Conservation (phyloP, 2,888 invertebrate species). For the Idaea straminata region DNA sequence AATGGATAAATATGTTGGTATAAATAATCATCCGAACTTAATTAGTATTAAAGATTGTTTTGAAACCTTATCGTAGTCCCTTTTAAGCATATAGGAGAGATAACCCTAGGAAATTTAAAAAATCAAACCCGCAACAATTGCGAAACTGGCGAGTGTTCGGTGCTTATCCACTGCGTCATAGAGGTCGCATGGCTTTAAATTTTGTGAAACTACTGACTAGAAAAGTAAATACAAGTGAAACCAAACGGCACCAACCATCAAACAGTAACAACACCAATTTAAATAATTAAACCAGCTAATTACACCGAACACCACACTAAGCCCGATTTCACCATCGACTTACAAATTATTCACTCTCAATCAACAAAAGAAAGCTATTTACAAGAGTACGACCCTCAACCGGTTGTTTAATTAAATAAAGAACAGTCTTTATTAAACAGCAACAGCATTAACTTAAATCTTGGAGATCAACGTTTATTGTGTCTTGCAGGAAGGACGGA, state of each 20-base stretch:
- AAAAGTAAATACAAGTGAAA: background rate
- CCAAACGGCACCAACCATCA: background rate
- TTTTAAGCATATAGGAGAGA: too few relatives aligned
- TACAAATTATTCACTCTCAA: constrained; percentile 23
- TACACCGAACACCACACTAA: background rate
- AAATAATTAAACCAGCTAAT: constrained; percentile 1
- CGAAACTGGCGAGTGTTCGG: too few relatives aligned
- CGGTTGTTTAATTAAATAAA: constrained; percentile 55
- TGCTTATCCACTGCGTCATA: too few relatives aligned
- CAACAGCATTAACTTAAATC: constrained; percentile 54
- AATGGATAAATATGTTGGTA: too few relatives aligned
- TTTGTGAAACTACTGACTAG: too few relatives aligned
- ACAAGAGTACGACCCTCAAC: constrained; percentile 45
- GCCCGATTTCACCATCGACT: constrained; percentile 10
- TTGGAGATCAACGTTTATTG: constrained; percentile 53
- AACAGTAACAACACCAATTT: background rate
- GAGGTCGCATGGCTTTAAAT: too few relatives aligned
- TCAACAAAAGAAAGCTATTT: constrained; percentile 50
- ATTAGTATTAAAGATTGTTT: too few relatives aligned
- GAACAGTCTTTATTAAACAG: constrained; percentile 28
- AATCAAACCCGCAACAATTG: too few relatives aligned
- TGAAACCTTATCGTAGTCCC: too few relatives aligned
- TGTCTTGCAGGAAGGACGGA: constrained; percentile 77
- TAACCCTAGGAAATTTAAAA: too few relatives aligned
- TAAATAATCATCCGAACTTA: too few relatives aligned